A percentile compares a stretch with the other conserved stretches of the same genome.
Conservation (phyloP, 1,140 invertebrate species). For the Tetragonula clypearis region DNA sequence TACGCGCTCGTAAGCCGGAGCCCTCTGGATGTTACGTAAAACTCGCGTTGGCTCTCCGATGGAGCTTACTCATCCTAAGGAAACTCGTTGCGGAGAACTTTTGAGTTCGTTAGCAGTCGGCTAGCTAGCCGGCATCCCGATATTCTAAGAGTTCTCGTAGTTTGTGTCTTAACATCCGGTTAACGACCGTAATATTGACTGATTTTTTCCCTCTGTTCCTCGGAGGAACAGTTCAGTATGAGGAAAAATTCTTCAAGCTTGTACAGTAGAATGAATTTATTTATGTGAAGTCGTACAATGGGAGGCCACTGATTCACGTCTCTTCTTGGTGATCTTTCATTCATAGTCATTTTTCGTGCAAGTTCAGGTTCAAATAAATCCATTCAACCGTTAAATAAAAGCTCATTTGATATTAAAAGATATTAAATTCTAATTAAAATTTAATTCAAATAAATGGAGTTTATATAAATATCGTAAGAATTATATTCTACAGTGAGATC, state of each 20-base stretch:
- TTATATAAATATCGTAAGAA: too few relatives aligned
- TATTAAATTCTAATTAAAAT: too few relatives aligned
- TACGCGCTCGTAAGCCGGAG: constrained; percentile 26
- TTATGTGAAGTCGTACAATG: too few relatives aligned
- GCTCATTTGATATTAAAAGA: too few relatives aligned
- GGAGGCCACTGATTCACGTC: too few relatives aligned
- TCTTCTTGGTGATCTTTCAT: too few relatives aligned
- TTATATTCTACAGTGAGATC: too few relatives aligned
- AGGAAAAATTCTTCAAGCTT: not conserved
- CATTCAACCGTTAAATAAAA: too few relatives aligned
- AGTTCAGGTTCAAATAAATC: too few relatives aligned
- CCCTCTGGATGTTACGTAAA: constrained; percentile 36
- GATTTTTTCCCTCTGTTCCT: not conserved
- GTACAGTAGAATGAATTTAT: too few relatives aligned
- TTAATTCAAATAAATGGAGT: too few relatives aligned
- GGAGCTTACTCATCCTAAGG: not conserved
- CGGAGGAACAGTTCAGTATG: not conserved
- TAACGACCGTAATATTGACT: not conserved
- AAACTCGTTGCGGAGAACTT: constrained; percentile 39
- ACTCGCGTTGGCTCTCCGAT: constrained; percentile 22
- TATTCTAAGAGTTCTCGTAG: constrained; percentile 18
- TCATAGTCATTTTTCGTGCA: too few relatives aligned
- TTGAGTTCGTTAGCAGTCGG: constrained; percentile 38
- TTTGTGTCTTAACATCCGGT: constrained; percentile 3
- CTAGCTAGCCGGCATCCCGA: constrained; percentile 2